These are phyloP conservation scores for Batillaria attramentaria DNA, from an alignment of 1,140 invertebrate species.

Conservation along the genomic window DNA sequence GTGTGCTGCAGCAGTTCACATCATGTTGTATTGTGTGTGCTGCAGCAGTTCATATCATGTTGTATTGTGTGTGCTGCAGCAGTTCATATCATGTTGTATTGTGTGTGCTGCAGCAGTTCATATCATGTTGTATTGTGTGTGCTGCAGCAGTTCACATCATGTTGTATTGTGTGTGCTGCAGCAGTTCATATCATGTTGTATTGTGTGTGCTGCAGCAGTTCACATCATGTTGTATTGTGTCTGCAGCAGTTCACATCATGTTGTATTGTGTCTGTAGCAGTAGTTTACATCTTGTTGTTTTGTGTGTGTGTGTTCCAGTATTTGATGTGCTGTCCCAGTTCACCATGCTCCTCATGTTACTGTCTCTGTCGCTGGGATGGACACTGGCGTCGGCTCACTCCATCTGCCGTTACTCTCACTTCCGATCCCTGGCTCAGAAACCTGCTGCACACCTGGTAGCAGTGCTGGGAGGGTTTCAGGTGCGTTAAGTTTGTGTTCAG, in stretches of 20 bases:
- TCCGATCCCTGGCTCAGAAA: slow-evolving; percentile 60
- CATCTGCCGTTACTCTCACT: slow-evolving; percentile 56
- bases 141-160: no score
- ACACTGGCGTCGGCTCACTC: slow-evolving; percentile 62
- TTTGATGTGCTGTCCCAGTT: slow-evolving; percentile 68
- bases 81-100: no score
- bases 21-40: no score
- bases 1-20: no score
- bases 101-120: no score
- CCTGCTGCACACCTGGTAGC: slow-evolving; percentile 65
- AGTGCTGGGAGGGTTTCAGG: slow-evolving; percentile 63
- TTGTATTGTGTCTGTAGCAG: not conserved
- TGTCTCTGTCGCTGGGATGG: slow-evolving; percentile 67
- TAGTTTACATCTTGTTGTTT: not conserved
- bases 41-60: no score
- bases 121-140: no score
- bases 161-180: no score
- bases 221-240: no score
- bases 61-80: no score
- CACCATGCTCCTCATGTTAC: slow-evolving; percentile 67
- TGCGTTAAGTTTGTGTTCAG: not conserved
- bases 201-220: not conserved
- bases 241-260: no score
- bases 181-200: no score
- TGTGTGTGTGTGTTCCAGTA: slow-evolving; percentile 53